Evolutionary conservation across 2,797 vertebrate genomes (phyloP), one percentile per base, ranked within the genome.

Genomic region (Geotrypetes seraphini): DNA sequence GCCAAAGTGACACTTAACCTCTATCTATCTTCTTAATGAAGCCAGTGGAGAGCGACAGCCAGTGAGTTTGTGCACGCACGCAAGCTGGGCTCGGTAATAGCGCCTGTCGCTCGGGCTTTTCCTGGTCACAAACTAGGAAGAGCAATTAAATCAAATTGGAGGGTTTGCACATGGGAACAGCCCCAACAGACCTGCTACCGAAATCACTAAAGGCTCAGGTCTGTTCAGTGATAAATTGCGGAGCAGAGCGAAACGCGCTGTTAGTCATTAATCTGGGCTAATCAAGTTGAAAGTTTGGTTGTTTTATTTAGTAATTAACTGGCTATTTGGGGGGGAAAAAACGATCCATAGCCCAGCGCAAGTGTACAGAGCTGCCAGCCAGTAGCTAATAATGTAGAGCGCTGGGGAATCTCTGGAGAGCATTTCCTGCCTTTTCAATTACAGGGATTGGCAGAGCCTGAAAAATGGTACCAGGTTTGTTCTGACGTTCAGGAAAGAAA

Each of bases 201-300:
- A 87, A 87, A 88, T 90, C 88, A 70, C 76, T 79, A 75, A 69
- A 66, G 87, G 89, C 85, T 79, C 76, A 78, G 75, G 83, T 88
- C 84, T 82, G 77, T 80, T 75, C 66, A 53, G 73, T 94, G 93
- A 96, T 95, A 83, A 94, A 97, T 93, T 86, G 87, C 79, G 60
- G 63, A 60, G 58, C 67, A 78, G 44, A 84, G 65, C 65, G 81
- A 91, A 91, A 87, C 84, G 68, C 27, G 51, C 72, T 78, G 83
- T 80, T 69, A 65, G 71, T 58, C 71, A 84, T 83, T 82, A 78
- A 83, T 83, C 80, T 80, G 62, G 80, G 79, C 81, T 84, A 86
- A 88, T 87, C 83, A 87, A 81, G 80, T 87, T 83, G 79, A 78
- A 86, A 78, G 72, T 79, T 64, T 66, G 73, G 63, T 69, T 78